Evolutionary conservation across 1,140 invertebrate genomes (phyloP), one percentile per base, ranked within the genome.

Genomic region (Drosophila albomicans): DNA sequence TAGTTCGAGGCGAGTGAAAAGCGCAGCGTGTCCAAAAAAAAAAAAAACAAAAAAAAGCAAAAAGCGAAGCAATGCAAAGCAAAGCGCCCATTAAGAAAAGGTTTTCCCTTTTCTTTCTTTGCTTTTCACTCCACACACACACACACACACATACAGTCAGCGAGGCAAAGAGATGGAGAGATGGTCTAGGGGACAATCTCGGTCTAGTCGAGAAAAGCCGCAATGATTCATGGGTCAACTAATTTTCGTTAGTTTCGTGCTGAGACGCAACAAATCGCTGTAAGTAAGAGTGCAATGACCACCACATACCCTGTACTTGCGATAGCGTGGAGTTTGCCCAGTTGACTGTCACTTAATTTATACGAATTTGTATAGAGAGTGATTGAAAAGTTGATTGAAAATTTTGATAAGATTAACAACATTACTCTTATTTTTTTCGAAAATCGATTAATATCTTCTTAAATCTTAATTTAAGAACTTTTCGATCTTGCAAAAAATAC

Each of bases 1-100:
- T 86, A 85, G 79, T 61, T 73, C 72, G 63, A 65, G 67, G 48
- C 64, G 59, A 79, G 75, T 75, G 75, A 75, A 80, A 80, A 67
- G 49, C 71, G 64, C 70, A 69, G 57, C 71, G 48, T 46, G 66
- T 74, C 66, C 57, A 69, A 74, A 68, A 68, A 62, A 43, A 32
- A n/a, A n/a, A n/a, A n/a, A n/a, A n/a, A n/a, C n/a, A 68, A 68
- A 62, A 43, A 32, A 38, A 38, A 8, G 11, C 35, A 2, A 38
- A 38, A 38, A 38, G 7, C 35, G 8, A 38, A 38, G 35, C 20
- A 20, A 20, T 20, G 20, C 20, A 20, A 38, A 11, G 35, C 7
- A 38, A 63, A 63, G 59, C 59, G 59, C 49, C 43, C 61, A 58
- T 58, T 72, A 72, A 8, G 3, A 51, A 75, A 66, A 52, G 49